phyloP scores from a whole-genome alignment of 2,888 invertebrate species.

The Mechanitis messenoides region DNA sequence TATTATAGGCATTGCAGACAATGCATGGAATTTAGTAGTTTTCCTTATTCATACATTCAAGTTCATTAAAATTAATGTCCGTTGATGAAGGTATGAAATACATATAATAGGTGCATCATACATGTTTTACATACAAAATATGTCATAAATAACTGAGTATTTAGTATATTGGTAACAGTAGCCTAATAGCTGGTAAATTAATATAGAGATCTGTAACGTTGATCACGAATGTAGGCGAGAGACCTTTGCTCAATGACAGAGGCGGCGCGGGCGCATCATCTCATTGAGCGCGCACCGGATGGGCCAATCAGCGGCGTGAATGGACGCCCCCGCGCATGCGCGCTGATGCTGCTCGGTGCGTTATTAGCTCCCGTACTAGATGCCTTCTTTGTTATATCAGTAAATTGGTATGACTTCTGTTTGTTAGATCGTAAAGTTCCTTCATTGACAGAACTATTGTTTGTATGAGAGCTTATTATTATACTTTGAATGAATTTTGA shows the following conservation, averaged over 20 bases:
- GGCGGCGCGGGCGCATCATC: slow-evolving; percentile 70
- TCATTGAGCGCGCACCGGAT: slow-evolving; percentile 76
- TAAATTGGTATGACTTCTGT: slow-evolving; percentile 65
- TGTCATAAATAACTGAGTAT: too few relatives aligned
- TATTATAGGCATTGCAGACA: too few relatives aligned
- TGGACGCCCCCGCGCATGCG: slow-evolving; percentile 71
- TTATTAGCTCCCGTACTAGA: slow-evolving; percentile 67
- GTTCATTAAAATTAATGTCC: too few relatives aligned
- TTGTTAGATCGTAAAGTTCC: slow-evolving; percentile 56
- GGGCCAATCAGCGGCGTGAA: slow-evolving; percentile 76
- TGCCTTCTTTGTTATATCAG: slow-evolving; percentile 67
- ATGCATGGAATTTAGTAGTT: too few relatives aligned
- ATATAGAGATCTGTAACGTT: slow-evolving; percentile 39
- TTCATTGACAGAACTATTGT: slow-evolving; percentile 59
- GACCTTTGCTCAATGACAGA: slow-evolving; percentile 73
- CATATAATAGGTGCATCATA: too few relatives aligned
- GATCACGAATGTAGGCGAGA: slow-evolving; percentile 71
- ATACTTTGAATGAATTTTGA: too few relatives aligned
- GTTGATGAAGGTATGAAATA: too few relatives aligned
- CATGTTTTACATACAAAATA: too few relatives aligned
- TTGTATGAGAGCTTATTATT: slow-evolving; percentile 24
- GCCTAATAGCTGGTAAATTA: slow-evolving; percentile 26
- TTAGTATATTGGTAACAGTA: slow-evolving; percentile 1
- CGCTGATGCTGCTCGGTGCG: slow-evolving; percentile 48
- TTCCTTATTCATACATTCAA: too few relatives aligned